Evolutionary conservation across 2,888 invertebrate genomes (phyloP).

Genomic region (Drosophila formosana): DNA sequence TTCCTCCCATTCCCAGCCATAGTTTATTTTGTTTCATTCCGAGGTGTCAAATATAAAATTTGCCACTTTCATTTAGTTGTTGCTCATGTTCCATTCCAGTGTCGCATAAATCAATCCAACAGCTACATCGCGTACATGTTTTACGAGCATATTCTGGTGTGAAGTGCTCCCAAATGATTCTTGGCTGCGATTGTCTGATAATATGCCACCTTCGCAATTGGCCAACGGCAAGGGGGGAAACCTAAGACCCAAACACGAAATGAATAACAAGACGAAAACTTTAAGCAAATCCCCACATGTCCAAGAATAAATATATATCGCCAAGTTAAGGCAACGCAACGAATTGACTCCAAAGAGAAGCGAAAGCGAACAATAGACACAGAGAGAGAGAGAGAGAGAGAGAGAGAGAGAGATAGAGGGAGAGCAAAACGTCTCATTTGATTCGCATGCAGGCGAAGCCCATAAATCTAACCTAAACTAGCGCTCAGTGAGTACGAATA

Average conservation of each 20-base stretch:
- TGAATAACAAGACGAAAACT: conserved; percentile 43
- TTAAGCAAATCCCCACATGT: conserved; percentile 65
- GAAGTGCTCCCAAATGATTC: conserved; percentile 13
- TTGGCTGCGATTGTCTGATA: conserved; percentile 6
- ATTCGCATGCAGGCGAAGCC: conserved; percentile 59
- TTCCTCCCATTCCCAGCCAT: background rate
- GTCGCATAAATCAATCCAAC: conserved; percentile 5
- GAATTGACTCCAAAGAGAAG: background rate
- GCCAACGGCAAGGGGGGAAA: background rate
- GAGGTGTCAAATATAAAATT: background rate
- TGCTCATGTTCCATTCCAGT: conserved; percentile 3
- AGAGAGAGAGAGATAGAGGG: conserved; percentile 1
- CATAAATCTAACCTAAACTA: conserved; percentile 75
- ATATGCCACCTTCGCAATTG: conserved; percentile 7
- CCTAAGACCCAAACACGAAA: conserved; percentile 10
- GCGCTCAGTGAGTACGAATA: conserved; percentile 52
- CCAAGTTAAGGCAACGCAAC: conserved; percentile 8
- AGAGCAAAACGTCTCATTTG: conserved; percentile 68
- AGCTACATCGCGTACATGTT: background rate
- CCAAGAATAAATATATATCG: conserved; percentile 32
- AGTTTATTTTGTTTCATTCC: background rate
- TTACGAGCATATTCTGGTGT: background rate
- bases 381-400: background rate
- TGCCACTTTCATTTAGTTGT: background rate
- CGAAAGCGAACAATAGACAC: background rate